Evolutionary conservation across 2,888 invertebrate species (phyloP), one percentile per base, ranked within the genome.

Genomic region (Pyrrhia umbra): DNA sequence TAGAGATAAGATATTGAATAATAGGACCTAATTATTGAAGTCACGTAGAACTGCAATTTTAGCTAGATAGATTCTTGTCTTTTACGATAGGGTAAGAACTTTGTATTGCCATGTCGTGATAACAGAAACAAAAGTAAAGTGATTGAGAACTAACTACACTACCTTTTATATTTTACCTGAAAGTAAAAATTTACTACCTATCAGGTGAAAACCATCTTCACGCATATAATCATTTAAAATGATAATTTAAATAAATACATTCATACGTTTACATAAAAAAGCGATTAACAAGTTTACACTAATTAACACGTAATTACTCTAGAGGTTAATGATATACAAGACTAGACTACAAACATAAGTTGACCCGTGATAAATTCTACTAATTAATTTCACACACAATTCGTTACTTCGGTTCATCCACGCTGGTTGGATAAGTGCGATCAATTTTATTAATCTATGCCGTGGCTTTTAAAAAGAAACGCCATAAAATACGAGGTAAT

Each of bases 381-480:
- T 45, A 47, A 56, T 59, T 43, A 45, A 9, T 43, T 63, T 68
- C 40, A 63, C 46, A 56, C 40, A n/a, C 25, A 52, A 50, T 61
- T 54, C 9, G 6, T 51, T 57, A 43, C n/a, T n/a, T n/a, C n/a
- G n/a, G n/a, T n/a, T n/a, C n/a, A n/a, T n/a, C n/a, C n/a, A n/a
- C n/a, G n/a, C n/a, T n/a, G n/a, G n/a, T n/a, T n/a, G n/a, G n/a
- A n/a, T n/a, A n/a, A n/a, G n/a, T n/a, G n/a, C n/a, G n/a, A n/a
- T n/a, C n/a, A n/a, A n/a, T n/a, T n/a, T n/a, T n/a, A n/a, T n/a
- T n/a, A n/a, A n/a, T n/a, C n/a, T 16, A 34, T 39, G 16, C n/a
- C n/a, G n/a, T n/a, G 50, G 0, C 34, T 5, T 42, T 68, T 51
- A 43, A 43, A 40, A 23, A 57, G 40, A 54, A 52, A 34, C 39